Base-by-base conservation (phyloP, 2,113 vertebrate species). In the Syngnathoides biaculeatus region DNA sequence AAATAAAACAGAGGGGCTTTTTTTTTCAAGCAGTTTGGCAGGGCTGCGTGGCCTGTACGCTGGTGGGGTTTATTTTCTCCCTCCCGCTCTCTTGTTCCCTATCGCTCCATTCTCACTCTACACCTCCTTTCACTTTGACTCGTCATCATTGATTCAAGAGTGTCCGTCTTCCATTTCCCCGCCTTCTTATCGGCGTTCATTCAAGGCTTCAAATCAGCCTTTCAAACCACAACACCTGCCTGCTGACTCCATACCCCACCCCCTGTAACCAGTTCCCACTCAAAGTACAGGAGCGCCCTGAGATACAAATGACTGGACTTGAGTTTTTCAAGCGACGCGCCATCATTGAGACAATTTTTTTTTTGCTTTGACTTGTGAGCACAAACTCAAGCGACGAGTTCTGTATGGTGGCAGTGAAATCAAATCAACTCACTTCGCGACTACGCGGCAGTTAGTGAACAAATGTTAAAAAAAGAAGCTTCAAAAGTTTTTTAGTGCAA, bases 1-100 rank as follows among this genome's bases (percentile, higher is more conserved):
- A 98, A 98, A 98, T 96, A 97, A 97, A 97, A 95, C 95, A 95
- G 93, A 94, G 94, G 84, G 86, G 83, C 81, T 70, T 86, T 94
- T 95, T 95, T 64, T 64, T 11, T 24, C 80, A 89, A 92, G 94
- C 94, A 94, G 94, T 96, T 96, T 95, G 90, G 90, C 92, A 92
- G 89, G 84, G 87, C 84, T 89, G 87, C 87, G 87, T 83, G 87
- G 90, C 89, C 88, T 90, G 89, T 87, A 84, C 89, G 79, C 86
- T 92, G 86, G 86, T 87, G 88, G 88, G 90, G 90, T 87, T 92
- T 91, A 90, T 89, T 90, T 89, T 88, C 86, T 77, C 78, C 79
- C 86, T 84, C 79, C 75, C 77, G 79, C 80, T 78, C 81, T 65
- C 22, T 84, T 83, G 10, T 77, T 84, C 81, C 64, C 68, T 77